Evolutionary conservation across 2,113 vertebrate genomes (phyloP).

Genomic region (Micronycteris hirsuta): DNA sequence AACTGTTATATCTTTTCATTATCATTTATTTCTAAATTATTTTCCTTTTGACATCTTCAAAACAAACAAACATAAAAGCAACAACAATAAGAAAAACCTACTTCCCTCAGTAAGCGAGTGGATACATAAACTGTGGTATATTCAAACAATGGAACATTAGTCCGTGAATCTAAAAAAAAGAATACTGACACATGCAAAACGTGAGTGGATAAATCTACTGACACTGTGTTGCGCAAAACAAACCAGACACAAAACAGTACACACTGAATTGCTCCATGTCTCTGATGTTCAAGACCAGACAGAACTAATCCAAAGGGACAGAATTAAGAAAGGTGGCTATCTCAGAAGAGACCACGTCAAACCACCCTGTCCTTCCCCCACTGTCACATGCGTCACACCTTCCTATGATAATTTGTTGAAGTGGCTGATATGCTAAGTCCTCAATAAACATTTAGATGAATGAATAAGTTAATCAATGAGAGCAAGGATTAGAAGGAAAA

Average conservation of each 20-base stretch:
- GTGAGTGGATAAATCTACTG: not conserved
- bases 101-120: not conserved
- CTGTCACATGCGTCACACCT: not conserved
- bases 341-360: not conserved
- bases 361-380: not conserved
- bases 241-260: not conserved
- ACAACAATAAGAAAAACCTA: not conserved
- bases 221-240: not conserved
- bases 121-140: not conserved
- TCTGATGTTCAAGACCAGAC: not conserved
- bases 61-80: slow-evolving; percentile 10
- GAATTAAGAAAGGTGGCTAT: not conserved
- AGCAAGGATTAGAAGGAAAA: not conserved
- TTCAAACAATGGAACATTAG: not conserved
- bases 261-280: not conserved
- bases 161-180: not conserved
- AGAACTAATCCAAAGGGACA: not conserved
- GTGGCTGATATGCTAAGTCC: not conserved
- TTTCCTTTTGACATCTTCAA: not conserved
- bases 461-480: not conserved
- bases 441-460: slow-evolving; percentile 13
- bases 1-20: not conserved
- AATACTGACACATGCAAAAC: not conserved
- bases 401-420: not conserved
- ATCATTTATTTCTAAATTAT: slow-evolving; percentile 11